Evolutionary conservation across 2,113 vertebrate genomes (phyloP).

Genomic region (Tyto alba): DNA sequence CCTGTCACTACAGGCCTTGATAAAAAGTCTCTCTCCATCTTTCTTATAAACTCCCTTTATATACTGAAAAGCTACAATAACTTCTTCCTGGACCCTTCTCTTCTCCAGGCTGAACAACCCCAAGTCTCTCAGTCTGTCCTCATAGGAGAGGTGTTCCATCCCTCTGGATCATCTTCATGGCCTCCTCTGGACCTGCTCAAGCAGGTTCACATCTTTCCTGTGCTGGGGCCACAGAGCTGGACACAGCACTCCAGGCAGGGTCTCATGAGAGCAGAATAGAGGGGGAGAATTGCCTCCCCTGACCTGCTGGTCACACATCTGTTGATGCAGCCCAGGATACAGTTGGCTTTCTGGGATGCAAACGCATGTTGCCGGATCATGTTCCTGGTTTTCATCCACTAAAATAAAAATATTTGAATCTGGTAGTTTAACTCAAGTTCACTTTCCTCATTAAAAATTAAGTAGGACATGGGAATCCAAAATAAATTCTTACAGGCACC

Average conservation of each 20-base stretch:
- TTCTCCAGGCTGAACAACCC: not conserved
- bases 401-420: not conserved
- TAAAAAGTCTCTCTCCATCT: not conserved
- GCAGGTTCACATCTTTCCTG: not conserved
- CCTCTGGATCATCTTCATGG: not conserved
- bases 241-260: not conserved
- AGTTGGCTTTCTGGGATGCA: not conserved
- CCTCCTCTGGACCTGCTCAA: not conserved
- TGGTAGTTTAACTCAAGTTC: not conserved
- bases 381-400: not conserved
- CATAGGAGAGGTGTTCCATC: not conserved
- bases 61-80: not conserved
- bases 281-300: not conserved
- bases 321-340: not conserved
- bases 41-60: not conserved
- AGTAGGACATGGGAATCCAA: not conserved
- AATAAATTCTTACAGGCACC: not conserved
- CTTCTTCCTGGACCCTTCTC: not conserved
- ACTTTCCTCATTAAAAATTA: not conserved
- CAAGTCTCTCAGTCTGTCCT: not conserved
- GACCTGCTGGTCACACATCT: not conserved
- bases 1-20: not conserved
- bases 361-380: not conserved
- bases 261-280: not conserved
- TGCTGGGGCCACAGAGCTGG: not conserved